Conservation (phyloP, 2,888 invertebrate genomes). For the Lutraria lutraria region DNA sequence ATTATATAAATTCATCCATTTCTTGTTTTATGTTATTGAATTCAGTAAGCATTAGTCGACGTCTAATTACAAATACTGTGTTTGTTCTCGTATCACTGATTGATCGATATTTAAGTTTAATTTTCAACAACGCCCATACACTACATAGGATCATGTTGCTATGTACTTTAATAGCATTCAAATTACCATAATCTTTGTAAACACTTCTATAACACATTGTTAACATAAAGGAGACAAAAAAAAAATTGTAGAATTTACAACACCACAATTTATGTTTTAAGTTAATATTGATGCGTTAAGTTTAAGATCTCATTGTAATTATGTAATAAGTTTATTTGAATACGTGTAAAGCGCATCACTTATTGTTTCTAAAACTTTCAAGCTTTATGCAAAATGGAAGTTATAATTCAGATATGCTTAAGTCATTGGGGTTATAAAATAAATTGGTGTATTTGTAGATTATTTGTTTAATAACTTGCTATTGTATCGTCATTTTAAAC, state of each 20-base stretch:
- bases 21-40: not conserved
- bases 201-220: not conserved
- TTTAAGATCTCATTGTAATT: not conserved
- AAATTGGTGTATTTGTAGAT: no score
- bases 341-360: no score
- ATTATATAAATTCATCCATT: no score
- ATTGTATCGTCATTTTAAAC: no score
- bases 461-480: no score
- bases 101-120: not conserved
- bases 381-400: no score
- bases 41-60: not conserved
- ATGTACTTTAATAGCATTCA: not conserved
- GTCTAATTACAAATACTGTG: not conserved
- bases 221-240: not conserved
- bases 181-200: constrained; percentile 1
- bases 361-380: no score
- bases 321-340: no score
- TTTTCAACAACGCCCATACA: constrained; percentile 21
- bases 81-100: not conserved
- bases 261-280: not conserved
- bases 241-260: not conserved
- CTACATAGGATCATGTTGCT: not conserved
- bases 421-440: no score
- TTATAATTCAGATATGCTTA: no score
- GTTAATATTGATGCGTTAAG: not conserved